phyloP scores from a whole-genome alignment of 2,797 vertebrate species.

The Anisognathus igniventris region DNA sequence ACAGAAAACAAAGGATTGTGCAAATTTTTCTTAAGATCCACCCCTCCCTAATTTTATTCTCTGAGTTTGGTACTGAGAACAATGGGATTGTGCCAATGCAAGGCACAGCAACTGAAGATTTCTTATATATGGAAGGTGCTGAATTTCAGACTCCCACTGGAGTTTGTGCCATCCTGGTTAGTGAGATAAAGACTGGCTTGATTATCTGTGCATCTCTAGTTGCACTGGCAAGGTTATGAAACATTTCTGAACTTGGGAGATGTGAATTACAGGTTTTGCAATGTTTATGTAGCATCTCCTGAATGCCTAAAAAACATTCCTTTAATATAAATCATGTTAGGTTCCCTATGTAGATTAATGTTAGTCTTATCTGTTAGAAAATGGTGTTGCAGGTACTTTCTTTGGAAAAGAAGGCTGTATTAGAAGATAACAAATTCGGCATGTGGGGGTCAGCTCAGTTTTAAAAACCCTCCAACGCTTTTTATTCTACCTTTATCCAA shows the following conservation, averaged over 20 bases:
- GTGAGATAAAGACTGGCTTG: background rate
- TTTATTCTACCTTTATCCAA: background rate
- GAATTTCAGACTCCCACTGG: background rate
- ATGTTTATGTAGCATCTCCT: background rate
- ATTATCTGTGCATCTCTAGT: background rate
- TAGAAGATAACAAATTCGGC: background rate
- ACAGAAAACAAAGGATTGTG: background rate
- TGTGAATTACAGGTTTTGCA: background rate
- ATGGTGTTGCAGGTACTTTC: background rate
- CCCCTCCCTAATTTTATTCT: background rate
- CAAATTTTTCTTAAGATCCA: background rate
- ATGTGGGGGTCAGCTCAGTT: background rate
- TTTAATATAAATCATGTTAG: background rate
- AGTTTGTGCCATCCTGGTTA: background rate
- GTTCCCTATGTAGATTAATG: background rate
- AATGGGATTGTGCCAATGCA: background rate
- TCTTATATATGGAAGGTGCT: background rate
- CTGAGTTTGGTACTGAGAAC: background rate
- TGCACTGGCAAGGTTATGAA: background rate
- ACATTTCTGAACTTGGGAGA: background rate
- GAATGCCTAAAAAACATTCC: background rate
- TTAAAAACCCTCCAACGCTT: background rate
- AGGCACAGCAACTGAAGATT: background rate
- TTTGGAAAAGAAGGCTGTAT: background rate
- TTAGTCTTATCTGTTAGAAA: background rate